Conservation (phyloP, 2,113 vertebrate genomes). For the Phalacrocorax carbo region DNA sequence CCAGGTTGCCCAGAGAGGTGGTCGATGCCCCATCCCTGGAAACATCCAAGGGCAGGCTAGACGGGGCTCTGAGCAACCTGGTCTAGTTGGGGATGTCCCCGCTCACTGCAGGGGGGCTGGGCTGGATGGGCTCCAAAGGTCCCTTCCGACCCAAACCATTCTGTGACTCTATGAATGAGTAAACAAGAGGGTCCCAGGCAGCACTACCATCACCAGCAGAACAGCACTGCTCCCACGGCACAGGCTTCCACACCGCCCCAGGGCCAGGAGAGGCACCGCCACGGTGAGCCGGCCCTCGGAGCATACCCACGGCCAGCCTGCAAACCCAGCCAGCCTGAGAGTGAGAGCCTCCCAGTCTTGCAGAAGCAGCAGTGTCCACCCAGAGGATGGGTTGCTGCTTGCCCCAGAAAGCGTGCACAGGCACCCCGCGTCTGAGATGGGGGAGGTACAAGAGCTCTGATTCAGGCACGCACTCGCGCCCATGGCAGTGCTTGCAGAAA, state of each 20-base stretch:
- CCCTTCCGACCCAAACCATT: no score
- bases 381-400: not conserved
- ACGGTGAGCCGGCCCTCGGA: not conserved
- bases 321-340: not conserved
- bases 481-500: not conserved
- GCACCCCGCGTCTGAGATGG: not conserved
- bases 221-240: not conserved
- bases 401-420: not conserved
- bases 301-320: not conserved
- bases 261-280: not conserved
- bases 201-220: not conserved
- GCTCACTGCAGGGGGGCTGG: no score
- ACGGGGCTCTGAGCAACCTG: no score
- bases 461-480: not conserved
- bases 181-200: not conserved
- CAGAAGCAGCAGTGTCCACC: not conserved
- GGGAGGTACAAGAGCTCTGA: not conserved
- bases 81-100: no score
- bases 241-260: not conserved
- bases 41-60: no score
- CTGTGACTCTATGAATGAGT: not conserved
- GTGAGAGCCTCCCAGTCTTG: not conserved
- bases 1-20: no score
- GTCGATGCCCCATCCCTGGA: no score
- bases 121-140: no score